These are phyloP conservation scores for Anagrus nilaparvatae DNA, from an alignment of 1,140 invertebrate genomes.

Conservation along the genomic window DNA sequence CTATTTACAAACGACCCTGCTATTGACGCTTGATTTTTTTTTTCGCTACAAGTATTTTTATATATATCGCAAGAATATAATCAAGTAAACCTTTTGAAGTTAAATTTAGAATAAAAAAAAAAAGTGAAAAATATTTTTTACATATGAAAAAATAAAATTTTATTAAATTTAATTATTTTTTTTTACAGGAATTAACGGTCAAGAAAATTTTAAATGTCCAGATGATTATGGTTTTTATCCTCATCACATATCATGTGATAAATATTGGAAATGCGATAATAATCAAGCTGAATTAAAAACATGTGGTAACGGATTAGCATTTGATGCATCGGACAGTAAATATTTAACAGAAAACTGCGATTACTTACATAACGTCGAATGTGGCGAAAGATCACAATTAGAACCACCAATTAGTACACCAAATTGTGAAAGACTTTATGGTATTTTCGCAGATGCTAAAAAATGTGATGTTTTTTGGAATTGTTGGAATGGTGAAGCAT, in stretches of 20 bases:
- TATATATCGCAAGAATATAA: too few relatives aligned
- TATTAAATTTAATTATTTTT: too few relatives aligned
- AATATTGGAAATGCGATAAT: conserved; percentile 93
- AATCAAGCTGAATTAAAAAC: conserved; percentile 80
- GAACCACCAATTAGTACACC: conserved; percentile 77
- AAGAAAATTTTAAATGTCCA: conserved; percentile 84
- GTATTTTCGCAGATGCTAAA: conserved; percentile 80
- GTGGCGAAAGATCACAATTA: conserved; percentile 74
- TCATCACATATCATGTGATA: conserved; percentile 81
- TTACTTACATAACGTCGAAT: conserved; percentile 92
- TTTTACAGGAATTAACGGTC: conserved; percentile 51
- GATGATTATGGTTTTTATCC: conserved; percentile 92
- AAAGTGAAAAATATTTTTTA: too few relatives aligned
- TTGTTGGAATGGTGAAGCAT: conserved; percentile 91
- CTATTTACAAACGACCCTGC: too few relatives aligned
- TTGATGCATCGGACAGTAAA: conserved; percentile 79
- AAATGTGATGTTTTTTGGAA: conserved; percentile 94
- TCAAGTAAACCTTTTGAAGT: too few relatives aligned
- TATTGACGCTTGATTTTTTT: too few relatives aligned
- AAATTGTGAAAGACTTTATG: conserved; percentile 79
- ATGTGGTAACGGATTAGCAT: conserved; percentile 88
- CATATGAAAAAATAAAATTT: too few relatives aligned
- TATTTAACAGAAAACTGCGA: conserved; percentile 90
- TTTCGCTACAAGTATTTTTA: too few relatives aligned
- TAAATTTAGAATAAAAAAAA: too few relatives aligned